Percentiles rank a stretch among this genome's conserved stretches.
phyloP scores from a whole-genome alignment of 2,888 invertebrate genomes.

The Nasonia oneida region DNA sequence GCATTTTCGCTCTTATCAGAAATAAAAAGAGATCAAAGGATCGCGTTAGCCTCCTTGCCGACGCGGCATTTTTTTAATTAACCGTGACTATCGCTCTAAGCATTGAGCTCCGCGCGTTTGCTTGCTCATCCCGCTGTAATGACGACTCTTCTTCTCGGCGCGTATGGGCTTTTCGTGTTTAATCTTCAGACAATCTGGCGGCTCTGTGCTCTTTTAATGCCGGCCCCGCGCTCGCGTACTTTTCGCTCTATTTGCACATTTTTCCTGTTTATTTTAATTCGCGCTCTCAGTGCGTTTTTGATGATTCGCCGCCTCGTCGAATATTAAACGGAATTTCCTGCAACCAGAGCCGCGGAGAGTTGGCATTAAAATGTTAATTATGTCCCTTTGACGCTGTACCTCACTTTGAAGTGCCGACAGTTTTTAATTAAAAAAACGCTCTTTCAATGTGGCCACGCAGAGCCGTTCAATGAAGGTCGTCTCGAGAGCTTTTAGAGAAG shows the following conservation, averaged over 20 bases:
- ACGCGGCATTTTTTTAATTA: conserved; percentile 44
- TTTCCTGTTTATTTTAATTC: conserved; percentile 11
- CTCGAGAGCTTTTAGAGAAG: neutral
- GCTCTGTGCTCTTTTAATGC: conserved; percentile 35
- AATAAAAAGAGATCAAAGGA: neutral
- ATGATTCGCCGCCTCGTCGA: neutral
- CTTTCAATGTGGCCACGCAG: neutral
- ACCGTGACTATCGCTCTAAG: conserved; percentile 4
- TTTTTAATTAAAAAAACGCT: conserved; percentile 47
- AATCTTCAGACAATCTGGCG: conserved; percentile 46
- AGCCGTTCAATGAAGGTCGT: neutral
- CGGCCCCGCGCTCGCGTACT: neutral
- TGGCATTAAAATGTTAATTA: conserved; percentile 36
- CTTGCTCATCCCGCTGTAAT: neutral
- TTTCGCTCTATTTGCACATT: neutral
- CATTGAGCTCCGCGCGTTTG: neutral
- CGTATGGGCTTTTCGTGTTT: conserved; percentile 39
- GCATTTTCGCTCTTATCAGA: neutral
- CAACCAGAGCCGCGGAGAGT: neutral
- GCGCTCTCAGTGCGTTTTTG: neutral
- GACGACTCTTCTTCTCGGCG: conserved; percentile 24
- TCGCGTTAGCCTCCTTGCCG: neutral
- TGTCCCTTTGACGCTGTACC: conserved; percentile 33
- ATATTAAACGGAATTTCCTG: conserved; percentile 17
- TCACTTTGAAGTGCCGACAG: neutral